Base-by-base conservation (phyloP, 1,140 invertebrate genomes). In the Coenobita brevimanus region DNA sequence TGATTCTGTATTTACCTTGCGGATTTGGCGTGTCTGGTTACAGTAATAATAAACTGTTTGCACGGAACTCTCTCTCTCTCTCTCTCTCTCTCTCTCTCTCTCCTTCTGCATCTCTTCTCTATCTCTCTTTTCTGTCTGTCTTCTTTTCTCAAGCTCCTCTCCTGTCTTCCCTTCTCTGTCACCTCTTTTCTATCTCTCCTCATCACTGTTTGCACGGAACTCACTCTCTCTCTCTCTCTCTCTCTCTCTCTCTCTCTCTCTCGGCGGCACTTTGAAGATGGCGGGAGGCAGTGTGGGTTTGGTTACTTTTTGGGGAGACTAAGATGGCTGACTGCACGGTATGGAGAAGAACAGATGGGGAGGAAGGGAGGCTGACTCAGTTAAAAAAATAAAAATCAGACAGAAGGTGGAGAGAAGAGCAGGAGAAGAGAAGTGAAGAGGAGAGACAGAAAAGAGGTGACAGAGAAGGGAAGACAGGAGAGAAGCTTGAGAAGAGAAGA, bases 21-120 rank as follows among this genome's bases (percentile, higher is more conserved):
- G 83, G 83, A 86, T 86, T 86, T 86, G 76, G n/a, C 75, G 73
- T 86, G 75, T 86, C 83, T 86, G 83, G 83, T 86, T 86, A 86
- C 83, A 86, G 62, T 76, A 46, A 86, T 79, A 86, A 86, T 86
- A 86, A 76, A 79, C 73, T 86, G 83, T 86, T 86, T 76, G 75
- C 83, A 78, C 57, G 83, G 46, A 76, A 62, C 50, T 62, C 41
- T 62, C 76, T 60, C 82, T 54, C 30, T 81, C 43, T 54, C 57
- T n/a, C n/a, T n/a, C n/a, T n/a, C n/a, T n/a, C n/a, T n/a, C n/a
- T n/a, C n/a, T n/a, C n/a, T n/a, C n/a, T n/a, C n/a, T n/a, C n/a
- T n/a, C n/a, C n/a, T n/a, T n/a, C n/a, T n/a, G n/a, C n/a, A n/a
- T n/a, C n/a, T n/a, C n/a, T n/a, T n/a, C n/a, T n/a, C n/a, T n/a